These are phyloP conservation scores for Lamellibrachia luymesi DNA, from an alignment of 1,140 invertebrate species.

Conservation along the genomic window DNA sequence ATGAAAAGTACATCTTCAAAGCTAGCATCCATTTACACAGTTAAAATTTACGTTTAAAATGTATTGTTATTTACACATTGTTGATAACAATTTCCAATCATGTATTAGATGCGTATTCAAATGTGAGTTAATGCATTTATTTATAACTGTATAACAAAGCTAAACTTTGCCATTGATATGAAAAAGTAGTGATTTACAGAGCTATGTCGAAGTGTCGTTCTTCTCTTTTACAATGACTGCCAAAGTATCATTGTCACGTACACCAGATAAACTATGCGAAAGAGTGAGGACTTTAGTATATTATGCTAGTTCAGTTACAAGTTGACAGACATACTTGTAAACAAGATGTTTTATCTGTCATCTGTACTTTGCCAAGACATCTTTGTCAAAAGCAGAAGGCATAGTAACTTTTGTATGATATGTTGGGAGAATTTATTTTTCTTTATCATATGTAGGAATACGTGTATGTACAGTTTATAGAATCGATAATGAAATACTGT, in stretches of 20 bases:
- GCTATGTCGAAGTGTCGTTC: background rate
- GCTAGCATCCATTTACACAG: background rate
- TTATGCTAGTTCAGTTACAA: background rate
- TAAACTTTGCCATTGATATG: background rate
- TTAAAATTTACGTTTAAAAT: background rate
- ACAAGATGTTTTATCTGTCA: background rate
- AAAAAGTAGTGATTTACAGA: background rate
- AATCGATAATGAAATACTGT: background rate
- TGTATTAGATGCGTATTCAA: background rate
- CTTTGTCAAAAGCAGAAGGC: background rate
- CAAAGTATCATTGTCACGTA: background rate
- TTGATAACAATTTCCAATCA: background rate
- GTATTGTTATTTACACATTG: background rate
- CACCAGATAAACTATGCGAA: background rate
- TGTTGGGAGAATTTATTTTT: conserved; percentile 5
- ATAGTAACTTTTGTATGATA: background rate
- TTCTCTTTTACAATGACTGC: background rate
- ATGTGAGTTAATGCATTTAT: background rate
- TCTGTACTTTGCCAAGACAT: background rate
- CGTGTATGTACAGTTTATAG: background rate
- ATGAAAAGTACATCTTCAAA: background rate
- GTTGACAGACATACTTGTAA: background rate
- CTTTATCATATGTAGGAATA: background rate
- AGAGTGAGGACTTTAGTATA: background rate
- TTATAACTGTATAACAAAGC: background rate